A percentile compares a stretch with the other conserved stretches of the same genome.
phyloP scores from a whole-genome alignment of 2,113 vertebrate species.

The Herpailurus yagouaroundi region DNA sequence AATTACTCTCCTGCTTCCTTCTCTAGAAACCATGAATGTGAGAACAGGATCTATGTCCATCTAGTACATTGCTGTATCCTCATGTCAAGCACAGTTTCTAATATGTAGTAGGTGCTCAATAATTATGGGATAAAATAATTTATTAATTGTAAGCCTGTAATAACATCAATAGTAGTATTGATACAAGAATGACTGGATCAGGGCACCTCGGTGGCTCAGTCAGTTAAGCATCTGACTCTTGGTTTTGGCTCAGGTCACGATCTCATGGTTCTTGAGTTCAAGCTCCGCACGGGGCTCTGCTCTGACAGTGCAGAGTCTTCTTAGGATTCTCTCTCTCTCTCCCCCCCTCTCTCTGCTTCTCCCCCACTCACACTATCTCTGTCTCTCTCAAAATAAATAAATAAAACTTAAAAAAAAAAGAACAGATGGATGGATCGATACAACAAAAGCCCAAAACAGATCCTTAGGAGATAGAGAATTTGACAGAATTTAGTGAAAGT shows the following conservation, averaged over 20 bases:
- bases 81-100: not conserved
- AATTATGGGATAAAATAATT: not conserved
- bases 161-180: not conserved
- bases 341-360: no score
- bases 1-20: not conserved
- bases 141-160: not conserved
- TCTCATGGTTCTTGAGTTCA: no score
- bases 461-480: not conserved
- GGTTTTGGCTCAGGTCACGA: no score
- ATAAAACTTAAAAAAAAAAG: no score
- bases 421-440: not conserved
- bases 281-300: no score
- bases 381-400: no score
- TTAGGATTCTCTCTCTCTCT: no score
- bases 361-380: no score
- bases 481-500: slow-evolving; percentile 10
- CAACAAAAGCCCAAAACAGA: not conserved
- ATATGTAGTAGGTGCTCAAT: not conserved
- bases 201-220: no score
- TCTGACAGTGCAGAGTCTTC: no score
- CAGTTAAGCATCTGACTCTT: no score
- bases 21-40: not conserved
- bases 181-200: not conserved
- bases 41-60: not conserved
- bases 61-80: not conserved